Base-by-base conservation (phyloP, 2,797 vertebrate genomes). In the Argentina silus region DNA sequence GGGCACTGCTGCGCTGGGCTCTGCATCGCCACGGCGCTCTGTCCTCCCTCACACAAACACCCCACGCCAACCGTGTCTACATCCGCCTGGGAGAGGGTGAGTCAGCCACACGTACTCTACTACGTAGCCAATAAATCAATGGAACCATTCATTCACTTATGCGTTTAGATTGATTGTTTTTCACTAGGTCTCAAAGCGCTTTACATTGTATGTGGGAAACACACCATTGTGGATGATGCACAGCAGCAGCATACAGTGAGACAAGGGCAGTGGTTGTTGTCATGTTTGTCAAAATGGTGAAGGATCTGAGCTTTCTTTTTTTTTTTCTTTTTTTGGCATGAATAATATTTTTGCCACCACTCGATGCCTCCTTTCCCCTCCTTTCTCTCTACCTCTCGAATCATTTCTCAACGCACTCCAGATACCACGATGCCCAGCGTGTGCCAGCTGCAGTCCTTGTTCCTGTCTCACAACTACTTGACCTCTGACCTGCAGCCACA, bases 11-110 rank as follows among this genome's bases (percentile, higher is more conserved):
- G 36, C 92, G 73, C 79, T 95, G 94, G 94, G 90, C 85, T 2
- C 81, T 88, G 17, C 89, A 82, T 19, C 86, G 83, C 51, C 90
- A 93, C 0, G 79, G 87, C 66, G 86, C 86, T 79, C 45, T 95
- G 66, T 89, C 93, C 27, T 95, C 94, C 48, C 72, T 95, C 77
- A 93, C 84, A n/a, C 93, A 93, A 77, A 72, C 88, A 0, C 21
- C 76, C 3, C 85, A 77, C 0, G 90, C 89, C 73, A 94, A 94
- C 70, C 87, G 70, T 0, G 81, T 92, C 61, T 94, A 93, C 74
- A 42, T 93, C 67, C 81, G 71, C 0, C 78, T 94, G 43, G 94
- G 94, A 77, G 89, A 94, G 48, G 94, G 94, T 94, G 81, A 88
- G 92, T 47, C 57, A 48, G 62, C 8, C 57, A 7, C 19, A 19